Evolutionary conservation across 2,797 vertebrate species (phyloP), one percentile per base, ranked within the genome.

Genomic region (Propithecus perrieri): DNA sequence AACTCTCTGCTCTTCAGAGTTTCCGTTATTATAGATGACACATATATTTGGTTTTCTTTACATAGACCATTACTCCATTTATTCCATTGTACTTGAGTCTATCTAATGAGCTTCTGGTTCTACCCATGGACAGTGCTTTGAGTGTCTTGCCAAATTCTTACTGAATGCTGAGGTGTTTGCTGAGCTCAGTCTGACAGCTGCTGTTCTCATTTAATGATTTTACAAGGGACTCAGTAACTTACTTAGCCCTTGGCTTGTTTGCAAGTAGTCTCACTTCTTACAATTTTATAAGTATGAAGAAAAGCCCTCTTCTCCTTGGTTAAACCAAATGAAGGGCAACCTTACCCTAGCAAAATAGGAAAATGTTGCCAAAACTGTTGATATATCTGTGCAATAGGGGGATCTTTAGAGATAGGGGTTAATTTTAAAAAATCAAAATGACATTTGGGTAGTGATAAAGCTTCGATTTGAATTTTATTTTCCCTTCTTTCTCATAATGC

Each of bases 131-230:
- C 38, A 50, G 48, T 78, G 22, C 86, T 92, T 94, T 79, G 55
- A 81, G n/a, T 33, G 48, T 7, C 20, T 84, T 50, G 86, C 89
- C 89, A 93, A 84, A 28, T 59, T 96, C 53, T 89, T 35, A 55
- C 48, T 76, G 76, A 89, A 84, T 13, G n/a, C 84, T 91, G 76
- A 84, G 71, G 93, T 95, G 95, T 90, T 71, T 83, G 86, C 24
- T 91, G 86, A 93, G 48, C 30, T 35, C 26, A 2, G 20, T 74
- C 35, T 83, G 95, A 96, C 92, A 97, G 94, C 87, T 90, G 76
- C 69, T 96, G 15, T 78, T 96, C 71, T 94, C 80, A 53, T 74
- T 87, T 95, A 96, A 96, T 75, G 81, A 83, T 69, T 95, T 95
- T 95, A 63, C 91, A 93, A 89, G 83, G 9, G 43, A 75, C 18